Base-by-base conservation (phyloP, 92 coral and sea anemone genomes). In the Palythoa heliodiscus region DNA sequence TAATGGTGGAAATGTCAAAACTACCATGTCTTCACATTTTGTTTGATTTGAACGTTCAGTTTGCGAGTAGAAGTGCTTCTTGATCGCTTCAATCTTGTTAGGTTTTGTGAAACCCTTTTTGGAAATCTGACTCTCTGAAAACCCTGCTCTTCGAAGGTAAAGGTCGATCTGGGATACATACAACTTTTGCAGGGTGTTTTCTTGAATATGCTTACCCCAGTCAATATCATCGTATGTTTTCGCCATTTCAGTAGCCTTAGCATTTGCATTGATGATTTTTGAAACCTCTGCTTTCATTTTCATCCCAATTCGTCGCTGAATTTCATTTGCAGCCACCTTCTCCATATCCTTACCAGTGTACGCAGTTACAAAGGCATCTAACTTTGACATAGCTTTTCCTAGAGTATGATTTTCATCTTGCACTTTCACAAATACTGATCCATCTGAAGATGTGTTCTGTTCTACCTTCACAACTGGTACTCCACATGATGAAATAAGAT, bases 161-260 rank as follows among this genome's bases (percentile, higher is more conserved):
- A 87, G 48, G 60, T 78, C 52, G 15, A 82, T n/a, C 43, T 82
- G 76, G 20, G 76, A 82, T 9, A 67, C 64, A 40, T 82, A 82
- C 38, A 82, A 22, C 24, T 68, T 82, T 10, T 16, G 47, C 63
- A 82, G 23, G 2, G 19, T 15, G 22, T 82, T 66, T 3, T 37
- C 48, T 12, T 16, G n/a, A 6, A 82, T 68, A 12, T 8, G 75
- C 15, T 52, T 81, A 8, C 47, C 66, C 60, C 38, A 82, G 63
- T 66, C 61, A 61, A 82, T 43, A 47, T 82, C 76, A n/a, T 48
- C 50, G 17, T 19, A 69, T 11, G 86, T 40, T 68, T 82, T 82
- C 4, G 86, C 86, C 66, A 14, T 82, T 68, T 82, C 86, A 16
- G 68, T 19, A 16, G 25, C 68, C 68, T 61, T 61, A 16, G 68